Conservation (phyloP, 2,113 vertebrate genomes). For the Columba livia region DNA sequence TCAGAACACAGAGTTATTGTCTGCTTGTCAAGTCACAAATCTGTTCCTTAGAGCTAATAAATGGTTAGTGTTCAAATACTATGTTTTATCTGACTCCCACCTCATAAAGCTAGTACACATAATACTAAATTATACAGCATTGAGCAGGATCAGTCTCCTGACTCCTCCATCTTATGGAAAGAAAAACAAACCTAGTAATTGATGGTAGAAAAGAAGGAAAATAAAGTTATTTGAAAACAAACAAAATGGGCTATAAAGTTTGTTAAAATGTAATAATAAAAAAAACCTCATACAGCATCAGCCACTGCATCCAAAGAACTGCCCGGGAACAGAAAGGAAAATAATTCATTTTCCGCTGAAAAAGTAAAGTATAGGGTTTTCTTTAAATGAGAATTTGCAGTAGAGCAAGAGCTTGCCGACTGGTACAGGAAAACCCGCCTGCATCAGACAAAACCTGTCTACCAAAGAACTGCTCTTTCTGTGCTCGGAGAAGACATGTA, state of each 20-base stretch:
- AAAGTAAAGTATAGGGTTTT: background rate
- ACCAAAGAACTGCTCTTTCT: background rate
- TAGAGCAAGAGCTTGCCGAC: background rate
- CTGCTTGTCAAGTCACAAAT: conserved; percentile 74
- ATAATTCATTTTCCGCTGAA: conserved; percentile 58
- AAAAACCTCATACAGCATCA: conserved; percentile 11
- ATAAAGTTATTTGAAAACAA: conserved; percentile 79
- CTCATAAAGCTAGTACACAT: conserved; percentile 68
- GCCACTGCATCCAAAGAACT: background rate
- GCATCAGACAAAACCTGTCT: background rate
- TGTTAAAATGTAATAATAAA: conserved; percentile 77
- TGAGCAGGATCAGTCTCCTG: conserved; percentile 68
- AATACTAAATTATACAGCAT: conserved; percentile 71
- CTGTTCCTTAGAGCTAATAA: conserved; percentile 75
- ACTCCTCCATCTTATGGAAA: conserved; percentile 47
- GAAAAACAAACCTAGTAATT: conserved; percentile 67
- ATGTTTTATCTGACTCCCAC: conserved; percentile 72
- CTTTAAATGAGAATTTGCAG: conserved; percentile 38
- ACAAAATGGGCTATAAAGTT: conserved; percentile 82
- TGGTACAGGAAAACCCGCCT: background rate
- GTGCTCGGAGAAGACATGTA: background rate
- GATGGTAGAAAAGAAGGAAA: conserved; percentile 71
- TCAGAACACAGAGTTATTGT: conserved; percentile 78
- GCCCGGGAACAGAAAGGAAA: conserved; percentile 37
- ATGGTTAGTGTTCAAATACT: conserved; percentile 72